Conservation (phyloP, 2,113 vertebrate species). For the Lichenostomus cassidix region DNA sequence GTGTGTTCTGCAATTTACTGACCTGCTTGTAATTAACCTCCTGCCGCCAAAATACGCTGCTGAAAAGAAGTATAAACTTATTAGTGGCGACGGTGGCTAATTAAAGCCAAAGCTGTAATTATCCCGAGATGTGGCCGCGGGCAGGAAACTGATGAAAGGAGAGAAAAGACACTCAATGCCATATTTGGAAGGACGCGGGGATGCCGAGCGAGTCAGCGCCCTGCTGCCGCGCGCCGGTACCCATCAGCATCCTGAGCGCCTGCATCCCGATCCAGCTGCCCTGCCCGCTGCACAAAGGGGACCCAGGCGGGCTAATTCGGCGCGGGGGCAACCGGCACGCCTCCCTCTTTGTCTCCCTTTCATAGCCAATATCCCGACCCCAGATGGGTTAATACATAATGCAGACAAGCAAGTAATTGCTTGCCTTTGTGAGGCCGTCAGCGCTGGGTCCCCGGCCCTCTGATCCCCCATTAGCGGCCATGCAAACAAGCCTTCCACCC, state of each 20-base stretch:
- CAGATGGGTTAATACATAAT: slow-evolving; percentile 99
- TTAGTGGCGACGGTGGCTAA: neutral
- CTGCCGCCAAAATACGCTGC: neutral
- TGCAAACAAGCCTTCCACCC: slow-evolving; percentile 79
- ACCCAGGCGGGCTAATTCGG: slow-evolving; percentile 83
- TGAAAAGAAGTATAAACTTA: slow-evolving; percentile 8
- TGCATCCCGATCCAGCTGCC: slow-evolving; percentile 15
- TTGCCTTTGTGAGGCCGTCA: slow-evolving; percentile 69
- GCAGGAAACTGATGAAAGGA: neutral
- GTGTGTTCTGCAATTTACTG: slow-evolving; percentile 11
- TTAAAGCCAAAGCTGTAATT: slow-evolving; percentile 11
- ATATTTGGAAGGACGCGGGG: neutral
- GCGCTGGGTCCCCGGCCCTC: slow-evolving; percentile 73
- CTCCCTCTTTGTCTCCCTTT: slow-evolving; percentile 86
- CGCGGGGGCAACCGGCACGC: slow-evolving; percentile 87
- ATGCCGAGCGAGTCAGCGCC: neutral
- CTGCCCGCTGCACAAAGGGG: slow-evolving; percentile 78
- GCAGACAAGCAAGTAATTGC: slow-evolving; percentile 85
- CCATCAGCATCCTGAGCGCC: slow-evolving; percentile 25
- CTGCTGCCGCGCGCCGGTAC: neutral
- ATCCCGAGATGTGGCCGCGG: neutral
- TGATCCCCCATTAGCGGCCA: slow-evolving; percentile 86
- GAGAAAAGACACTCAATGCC: neutral
- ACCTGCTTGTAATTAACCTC: slow-evolving; percentile 9
- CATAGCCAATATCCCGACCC: slow-evolving; percentile 82